Evolutionary conservation across 2,113 vertebrate genomes (phyloP), one percentile per base, ranked within the genome.

Genomic region (Antennarius striatus): DNA sequence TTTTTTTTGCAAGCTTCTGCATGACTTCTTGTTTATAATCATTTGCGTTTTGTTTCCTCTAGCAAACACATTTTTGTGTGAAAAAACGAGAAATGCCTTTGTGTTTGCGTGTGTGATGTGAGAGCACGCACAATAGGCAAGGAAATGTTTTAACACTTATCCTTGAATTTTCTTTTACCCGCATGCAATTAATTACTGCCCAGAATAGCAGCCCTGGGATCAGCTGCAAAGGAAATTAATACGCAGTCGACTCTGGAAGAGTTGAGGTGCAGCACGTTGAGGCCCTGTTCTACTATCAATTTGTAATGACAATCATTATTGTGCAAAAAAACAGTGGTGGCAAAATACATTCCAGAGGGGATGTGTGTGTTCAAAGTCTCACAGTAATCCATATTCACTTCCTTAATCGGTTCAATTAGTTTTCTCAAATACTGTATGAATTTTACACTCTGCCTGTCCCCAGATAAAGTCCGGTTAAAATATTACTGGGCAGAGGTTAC

Each of bases 321-420:
- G 66, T 46, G 4, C 56, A 63, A 73, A 63, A 73, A 81, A 83
- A 72, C 86, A 89, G 81, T 56, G 70, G 66, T 68, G 74, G 72
- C 56, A 70, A 55, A 56, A 58, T 82, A 56, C 68, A 69, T 82
- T 82, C 88, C 69, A 47, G 66, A 62, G 87, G 81, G 85, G 58
- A 53, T 48, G 78, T 56, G 80, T 59, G 68, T 73, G 64, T 73
- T 70, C 74, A 51, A 71, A 73, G 66, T 71, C 72, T 51, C 83
- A 63, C 75, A 70, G 71, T 86, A 86, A 88, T 89, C 85, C 86
- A 89, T 77, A 88, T 85, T 89, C 82, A 79, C 87, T 73, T 79
- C 76, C 82, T 84, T 89, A 90, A 91, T 89, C 88, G 87, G 85
- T 84, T 88, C 85, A 89, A 91, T 91, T 91, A 91, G 84, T 87